Conservation (phyloP, 92 coral and sea anemone species). For the Parazoanthus atlanticus region DNA sequence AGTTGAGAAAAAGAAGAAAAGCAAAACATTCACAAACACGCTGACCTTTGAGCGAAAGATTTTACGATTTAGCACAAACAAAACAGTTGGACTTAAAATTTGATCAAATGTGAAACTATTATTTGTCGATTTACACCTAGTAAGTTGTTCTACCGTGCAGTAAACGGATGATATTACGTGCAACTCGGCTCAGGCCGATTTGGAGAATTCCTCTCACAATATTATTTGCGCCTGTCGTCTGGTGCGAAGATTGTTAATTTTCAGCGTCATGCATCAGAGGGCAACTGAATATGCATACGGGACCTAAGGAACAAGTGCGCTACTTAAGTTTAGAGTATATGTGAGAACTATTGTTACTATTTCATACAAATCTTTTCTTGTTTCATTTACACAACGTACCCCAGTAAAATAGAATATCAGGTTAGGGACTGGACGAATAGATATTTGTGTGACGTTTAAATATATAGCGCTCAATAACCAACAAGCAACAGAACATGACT, state of each 20-base stretch:
- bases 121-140: not conserved
- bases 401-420: not conserved
- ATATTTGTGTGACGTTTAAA: not conserved
- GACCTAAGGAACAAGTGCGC: not conserved
- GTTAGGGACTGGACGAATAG: not conserved
- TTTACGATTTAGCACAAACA: too few relatives aligned
- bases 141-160: not conserved
- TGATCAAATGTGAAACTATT: not conserved
- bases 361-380: not conserved
- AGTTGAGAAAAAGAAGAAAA: too few relatives aligned
- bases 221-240: conserved; percentile 20
- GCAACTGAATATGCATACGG: not conserved
- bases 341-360: not conserved
- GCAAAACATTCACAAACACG: too few relatives aligned
- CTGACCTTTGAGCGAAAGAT: too few relatives aligned
- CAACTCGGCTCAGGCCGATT: not conserved
- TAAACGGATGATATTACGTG: not conserved
- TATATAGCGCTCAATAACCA: not conserved
- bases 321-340: not conserved
- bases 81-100: too few relatives aligned
- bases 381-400: not conserved
- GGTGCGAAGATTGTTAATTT: not conserved
- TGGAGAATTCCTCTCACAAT: not conserved
- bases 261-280: not conserved
- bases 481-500: not conserved